phyloP scores from a whole-genome alignment of 2,888 invertebrate genomes.

The Harpalus rufipes region DNA sequence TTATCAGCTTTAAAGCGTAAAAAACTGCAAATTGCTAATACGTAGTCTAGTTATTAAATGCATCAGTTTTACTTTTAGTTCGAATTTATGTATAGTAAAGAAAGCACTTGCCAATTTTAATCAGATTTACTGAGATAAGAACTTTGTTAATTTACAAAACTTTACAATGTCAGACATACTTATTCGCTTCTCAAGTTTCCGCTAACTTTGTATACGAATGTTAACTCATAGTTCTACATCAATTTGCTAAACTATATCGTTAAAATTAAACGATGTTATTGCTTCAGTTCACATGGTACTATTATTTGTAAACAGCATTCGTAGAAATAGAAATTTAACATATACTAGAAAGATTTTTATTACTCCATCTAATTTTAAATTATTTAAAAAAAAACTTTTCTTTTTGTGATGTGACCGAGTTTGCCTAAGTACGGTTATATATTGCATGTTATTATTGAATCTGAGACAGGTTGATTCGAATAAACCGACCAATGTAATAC shows the following conservation, averaged over 20 bases:
- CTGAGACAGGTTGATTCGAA: no score
- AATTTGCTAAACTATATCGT: constrained; percentile 17
- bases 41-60: no score
- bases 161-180: constrained; percentile 14
- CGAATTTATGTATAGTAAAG: background rate
- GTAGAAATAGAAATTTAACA: background rate
- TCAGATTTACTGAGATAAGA: constrained; percentile 30
- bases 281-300: background rate
- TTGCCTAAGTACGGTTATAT: no score
- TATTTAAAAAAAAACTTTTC: no score
- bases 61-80: no score
- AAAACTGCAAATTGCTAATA: no score
- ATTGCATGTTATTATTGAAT: no score
- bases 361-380: no score
- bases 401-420: no score
- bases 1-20: no score
- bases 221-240: constrained; percentile 26
- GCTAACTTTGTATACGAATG: background rate
- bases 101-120: constrained; percentile 31
- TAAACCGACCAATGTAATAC: no score
- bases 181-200: constrained; percentile 8
- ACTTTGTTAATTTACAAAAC: constrained; percentile 28
- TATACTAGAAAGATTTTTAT: background rate
- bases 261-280: background rate
- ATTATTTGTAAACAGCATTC: background rate